A percentile compares a stretch with the other conserved stretches of the same genome.
Evolutionary conservation across 2,797 vertebrate species (phyloP).

Genomic region (Galaxias olidus): DNA sequence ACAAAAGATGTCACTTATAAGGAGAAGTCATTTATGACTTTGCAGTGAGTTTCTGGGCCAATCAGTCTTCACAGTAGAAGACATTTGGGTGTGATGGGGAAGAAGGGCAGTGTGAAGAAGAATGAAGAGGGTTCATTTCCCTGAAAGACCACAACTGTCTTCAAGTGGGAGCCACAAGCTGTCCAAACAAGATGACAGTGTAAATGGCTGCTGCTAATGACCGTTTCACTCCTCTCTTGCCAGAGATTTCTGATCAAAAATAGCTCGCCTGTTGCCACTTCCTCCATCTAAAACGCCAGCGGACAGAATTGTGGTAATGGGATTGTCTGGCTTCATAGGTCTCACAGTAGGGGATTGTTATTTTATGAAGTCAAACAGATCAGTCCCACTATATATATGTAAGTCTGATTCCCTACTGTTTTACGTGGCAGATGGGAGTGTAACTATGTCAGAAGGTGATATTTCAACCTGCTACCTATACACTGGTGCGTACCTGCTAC

Average conservation of each 20-base stretch:
- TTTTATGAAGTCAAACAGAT: conserved; percentile 37
- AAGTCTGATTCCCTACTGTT: conserved; percentile 18
- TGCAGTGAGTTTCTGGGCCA: conserved; percentile 17
- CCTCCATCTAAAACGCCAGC: conserved; percentile 48
- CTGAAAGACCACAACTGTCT: conserved; percentile 44
- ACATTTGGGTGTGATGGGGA: conserved; percentile 19
- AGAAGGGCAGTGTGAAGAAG: conserved; percentile 22
- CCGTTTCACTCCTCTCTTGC: conserved; percentile 62
- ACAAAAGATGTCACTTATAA: background rate
- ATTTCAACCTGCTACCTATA: background rate
- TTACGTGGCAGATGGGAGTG: background rate
- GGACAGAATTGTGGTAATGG: conserved; percentile 65
- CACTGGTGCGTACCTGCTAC: too few relatives aligned
- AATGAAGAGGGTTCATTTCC: conserved; percentile 43
- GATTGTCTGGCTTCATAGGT: conserved; percentile 38
- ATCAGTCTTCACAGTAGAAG: conserved; percentile 22
- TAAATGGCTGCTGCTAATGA: conserved; percentile 69
- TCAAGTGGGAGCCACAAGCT: conserved; percentile 62
- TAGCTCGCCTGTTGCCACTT: conserved; percentile 38
- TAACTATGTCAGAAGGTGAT: background rate
- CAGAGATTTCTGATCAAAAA: conserved; percentile 69
- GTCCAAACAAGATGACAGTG: conserved; percentile 73
- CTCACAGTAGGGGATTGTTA: conserved; percentile 36
- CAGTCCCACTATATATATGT: conserved; percentile 38
- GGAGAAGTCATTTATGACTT: background rate